These are phyloP conservation scores for Lycophotia porphyrea DNA, from an alignment of 2,888 invertebrate species.

Conservation along the genomic window DNA sequence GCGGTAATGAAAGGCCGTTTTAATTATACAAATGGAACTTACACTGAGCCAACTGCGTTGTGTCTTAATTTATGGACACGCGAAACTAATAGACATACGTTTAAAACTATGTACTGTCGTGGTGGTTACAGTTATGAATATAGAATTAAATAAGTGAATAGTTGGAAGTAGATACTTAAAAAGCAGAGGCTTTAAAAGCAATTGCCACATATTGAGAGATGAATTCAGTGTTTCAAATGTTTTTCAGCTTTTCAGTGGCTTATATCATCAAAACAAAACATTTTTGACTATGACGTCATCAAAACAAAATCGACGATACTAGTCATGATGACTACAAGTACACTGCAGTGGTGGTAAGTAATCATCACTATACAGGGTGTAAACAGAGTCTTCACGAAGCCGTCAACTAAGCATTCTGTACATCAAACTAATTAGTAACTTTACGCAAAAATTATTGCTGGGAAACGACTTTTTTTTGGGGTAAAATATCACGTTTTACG, in stretches of 20 bases:
- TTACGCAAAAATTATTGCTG: too few species aligned
- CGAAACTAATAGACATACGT: slow-evolving; percentile 45
- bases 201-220: not conserved
- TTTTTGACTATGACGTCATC: not conserved
- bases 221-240: not conserved
- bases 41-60: slow-evolving; percentile 40
- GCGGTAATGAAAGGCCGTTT: slow-evolving; percentile 52
- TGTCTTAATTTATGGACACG: slow-evolving; percentile 65
- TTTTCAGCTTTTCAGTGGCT: not conserved
- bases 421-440: too few species aligned
- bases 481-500: too few species aligned
- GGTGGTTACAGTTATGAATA: slow-evolving; percentile 7
- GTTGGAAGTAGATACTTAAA: not conserved
- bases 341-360: not conserved
- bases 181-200: not conserved
- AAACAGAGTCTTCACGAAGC: too few species aligned
- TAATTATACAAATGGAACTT: slow-evolving; percentile 65
- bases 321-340: too few species aligned
- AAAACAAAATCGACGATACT: too few species aligned
- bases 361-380: too few species aligned
- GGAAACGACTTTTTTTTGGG: too few species aligned
- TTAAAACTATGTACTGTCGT: slow-evolving; percentile 19
- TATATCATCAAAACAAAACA: not conserved
- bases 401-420: too few species aligned
- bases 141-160: not conserved